Percentiles rank a stretch among this genome's conserved stretches.
phyloP scores from a whole-genome alignment of 2,888 invertebrate species.

The Adelognathus sp. region DNA sequence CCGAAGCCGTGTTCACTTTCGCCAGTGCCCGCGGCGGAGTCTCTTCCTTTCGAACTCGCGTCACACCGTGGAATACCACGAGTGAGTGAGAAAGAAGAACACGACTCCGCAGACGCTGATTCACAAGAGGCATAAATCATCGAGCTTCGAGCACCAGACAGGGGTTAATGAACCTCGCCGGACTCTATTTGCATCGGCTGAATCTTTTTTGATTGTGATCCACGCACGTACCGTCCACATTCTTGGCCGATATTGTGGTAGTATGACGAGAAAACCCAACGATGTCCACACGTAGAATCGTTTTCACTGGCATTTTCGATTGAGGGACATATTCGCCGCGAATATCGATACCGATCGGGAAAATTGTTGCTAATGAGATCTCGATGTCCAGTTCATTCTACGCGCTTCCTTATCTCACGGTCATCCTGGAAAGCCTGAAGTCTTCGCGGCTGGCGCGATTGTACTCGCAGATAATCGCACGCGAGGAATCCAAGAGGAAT shows the following conservation, averaged over 20 bases:
- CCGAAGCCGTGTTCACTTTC: slow-evolving; percentile 40
- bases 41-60: slow-evolving; percentile 41
- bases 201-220: slow-evolving; percentile 21
- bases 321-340: background rate
- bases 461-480: background rate
- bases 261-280: background rate
- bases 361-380: background rate
- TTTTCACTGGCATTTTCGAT: background rate
- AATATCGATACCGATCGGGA: background rate
- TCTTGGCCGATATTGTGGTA: background rate
- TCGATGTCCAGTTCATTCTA: background rate
- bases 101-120: slow-evolving; percentile 52
- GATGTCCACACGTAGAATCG: background rate
- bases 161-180: slow-evolving; percentile 52
- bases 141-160: slow-evolving; percentile 40
- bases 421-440: background rate
- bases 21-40: slow-evolving; percentile 16
- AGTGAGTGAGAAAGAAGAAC: slow-evolving; percentile 34
- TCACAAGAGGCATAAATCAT: slow-evolving; percentile 57
- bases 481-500: background rate
- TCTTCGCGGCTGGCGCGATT: background rate
- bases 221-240: background rate
- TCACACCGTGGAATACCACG: slow-evolving; percentile 9
- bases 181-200: slow-evolving; percentile 32
- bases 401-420: background rate